Evolutionary conservation across 2,797 vertebrate species (phyloP), one percentile per base, ranked within the genome.

Genomic region (Diplodus puntazzo): DNA sequence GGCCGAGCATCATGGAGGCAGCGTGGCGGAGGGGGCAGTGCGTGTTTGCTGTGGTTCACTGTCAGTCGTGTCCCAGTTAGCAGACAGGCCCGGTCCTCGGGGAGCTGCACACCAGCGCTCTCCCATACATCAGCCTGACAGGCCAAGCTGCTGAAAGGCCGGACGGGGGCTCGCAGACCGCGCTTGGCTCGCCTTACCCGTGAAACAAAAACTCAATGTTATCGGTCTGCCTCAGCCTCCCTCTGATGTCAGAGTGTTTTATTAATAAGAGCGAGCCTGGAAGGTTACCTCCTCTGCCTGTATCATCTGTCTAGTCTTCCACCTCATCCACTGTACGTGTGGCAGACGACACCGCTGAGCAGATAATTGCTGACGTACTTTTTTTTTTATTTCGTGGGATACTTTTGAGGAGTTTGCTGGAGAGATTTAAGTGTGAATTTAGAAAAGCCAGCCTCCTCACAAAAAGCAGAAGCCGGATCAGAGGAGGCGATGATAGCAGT

Each of bases 21-120:
- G 86, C 34, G 53, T 76, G 87, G 75, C 48, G 34, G 88, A 85
- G 75, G 79, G 79, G 88, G 83, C 89, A 83, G 83, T 79, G 86
- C 68, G 39, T 66, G 82, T 85, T 89, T 76, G 90, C 88, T 82
- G 88, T 90, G 89, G 88, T 93, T 94, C 89, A 93, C 92, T 94
- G 92, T 94, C 92, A 92, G 89, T 90, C 55, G 90, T 90, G 92
- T 94, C 94, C 93, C 92, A 94, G 91, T 94, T 95, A 92, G 94
- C 88, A 92, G 92, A 92, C 90, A 92, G 90, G 87, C 88, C 83
- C 23, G 83, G 82, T 94, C 93, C 87, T 87, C 59, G 1, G 92
- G 92, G 92, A 94, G 81, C 88, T 34, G 84, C 83, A 77, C 87
- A 89, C 88, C 78, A 81, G 87, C 57, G 25, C 83, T 87, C 87